phyloP scores from a whole-genome alignment of 2,113 vertebrate species.

The Mus musculus region DNA sequence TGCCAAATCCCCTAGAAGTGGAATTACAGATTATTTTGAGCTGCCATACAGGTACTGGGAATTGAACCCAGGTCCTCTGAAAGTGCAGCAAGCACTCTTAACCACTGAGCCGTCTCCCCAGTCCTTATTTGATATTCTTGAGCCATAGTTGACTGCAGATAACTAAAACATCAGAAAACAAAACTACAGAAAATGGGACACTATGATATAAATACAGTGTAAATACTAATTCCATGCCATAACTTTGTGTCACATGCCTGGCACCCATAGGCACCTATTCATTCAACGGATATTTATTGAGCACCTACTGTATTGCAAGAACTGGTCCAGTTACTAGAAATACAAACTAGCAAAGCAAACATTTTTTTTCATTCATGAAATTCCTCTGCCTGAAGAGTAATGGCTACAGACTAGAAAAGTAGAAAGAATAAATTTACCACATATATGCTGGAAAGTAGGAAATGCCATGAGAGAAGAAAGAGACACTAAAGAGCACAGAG shows the following conservation, averaged over 20 bases:
- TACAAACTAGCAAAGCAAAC: neutral
- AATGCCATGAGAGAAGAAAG: fast-evolving
- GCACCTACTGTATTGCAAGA: neutral
- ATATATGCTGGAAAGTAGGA: neutral
- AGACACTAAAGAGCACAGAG: fast-evolving
- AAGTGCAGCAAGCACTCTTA: neutral
- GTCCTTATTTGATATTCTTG: neutral
- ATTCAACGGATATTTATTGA: neutral
- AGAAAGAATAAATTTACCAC: neutral
- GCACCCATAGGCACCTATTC: neutral
- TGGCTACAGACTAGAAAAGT: neutral
- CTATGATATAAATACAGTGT: fast-evolving
- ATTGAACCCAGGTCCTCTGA: neutral
- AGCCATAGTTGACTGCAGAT: neutral
- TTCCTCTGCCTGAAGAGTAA: neutral
- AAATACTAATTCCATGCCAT: neutral
- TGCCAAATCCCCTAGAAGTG: neutral
- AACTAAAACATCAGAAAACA: neutral
- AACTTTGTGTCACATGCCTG: neutral
- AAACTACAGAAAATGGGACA: neutral
- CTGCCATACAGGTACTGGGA: neutral
- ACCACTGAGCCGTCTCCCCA: neutral
- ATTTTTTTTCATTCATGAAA: neutral
- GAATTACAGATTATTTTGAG: neutral
- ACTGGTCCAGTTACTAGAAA: neutral